Conservation (phyloP, 1,140 invertebrate species). For the Cherax destructor region DNA sequence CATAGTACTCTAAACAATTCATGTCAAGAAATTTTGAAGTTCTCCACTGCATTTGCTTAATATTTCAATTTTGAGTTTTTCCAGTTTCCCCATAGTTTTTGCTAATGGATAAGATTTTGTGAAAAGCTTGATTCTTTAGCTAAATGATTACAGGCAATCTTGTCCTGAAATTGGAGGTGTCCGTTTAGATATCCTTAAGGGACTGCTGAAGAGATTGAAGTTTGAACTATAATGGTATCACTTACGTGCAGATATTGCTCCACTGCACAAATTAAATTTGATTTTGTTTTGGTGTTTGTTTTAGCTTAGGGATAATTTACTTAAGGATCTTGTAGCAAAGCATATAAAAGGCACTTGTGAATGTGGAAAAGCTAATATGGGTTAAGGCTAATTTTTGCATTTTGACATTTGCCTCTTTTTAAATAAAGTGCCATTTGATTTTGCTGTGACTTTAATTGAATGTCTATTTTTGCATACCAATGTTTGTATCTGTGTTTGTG, state of each 20-base stretch:
- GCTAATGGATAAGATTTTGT: background rate
- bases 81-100: background rate
- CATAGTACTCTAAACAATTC: background rate
- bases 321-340: conserved; percentile 22
- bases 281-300: conserved; percentile 18
- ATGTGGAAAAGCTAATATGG: conserved; percentile 30
- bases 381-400: conserved; percentile 45
- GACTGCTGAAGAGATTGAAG: conserved; percentile 13
- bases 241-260: conserved; percentile 3
- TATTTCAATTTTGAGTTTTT: background rate
- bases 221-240: background rate
- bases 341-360: conserved; percentile 43
- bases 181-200: conserved; percentile 15
- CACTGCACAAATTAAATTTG: conserved; percentile 9
- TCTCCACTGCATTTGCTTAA: too few species aligned
- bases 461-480: conserved; percentile 66
- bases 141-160: background rate
- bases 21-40: background rate
- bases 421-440: conserved; percentile 52
- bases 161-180: conserved; percentile 7
- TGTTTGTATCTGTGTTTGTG: conserved; percentile 62
- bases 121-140: background rate
- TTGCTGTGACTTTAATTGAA: conserved; percentile 62
- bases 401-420: conserved; percentile 45
- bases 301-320: conserved; percentile 1